Evolutionary conservation across 2,797 vertebrate genomes (phyloP).

Genomic region (Spinibarbus caldwelli): DNA sequence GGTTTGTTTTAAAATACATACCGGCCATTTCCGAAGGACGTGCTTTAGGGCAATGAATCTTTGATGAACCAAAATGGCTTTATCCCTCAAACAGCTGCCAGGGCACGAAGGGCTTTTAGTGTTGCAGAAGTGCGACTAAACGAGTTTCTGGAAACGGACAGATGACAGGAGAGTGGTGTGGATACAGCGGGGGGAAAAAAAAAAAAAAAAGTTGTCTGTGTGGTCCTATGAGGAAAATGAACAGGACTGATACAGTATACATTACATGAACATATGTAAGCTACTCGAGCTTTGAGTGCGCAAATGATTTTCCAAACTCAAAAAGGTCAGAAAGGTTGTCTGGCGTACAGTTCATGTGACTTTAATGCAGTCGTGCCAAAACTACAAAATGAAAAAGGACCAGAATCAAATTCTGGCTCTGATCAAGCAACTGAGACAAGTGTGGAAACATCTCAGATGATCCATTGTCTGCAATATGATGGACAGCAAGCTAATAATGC

Average conservation of each 20-base stretch:
- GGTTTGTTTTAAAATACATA: constrained; percentile 52
- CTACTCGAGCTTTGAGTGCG: background rate
- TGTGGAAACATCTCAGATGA: constrained; percentile 1
- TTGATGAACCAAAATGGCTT: constrained; percentile 77
- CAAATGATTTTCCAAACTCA: background rate
- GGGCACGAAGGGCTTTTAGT: constrained; percentile 65
- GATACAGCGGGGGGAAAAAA: no score
- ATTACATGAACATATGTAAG: background rate
- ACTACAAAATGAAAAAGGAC: background rate
- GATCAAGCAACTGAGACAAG: background rate
- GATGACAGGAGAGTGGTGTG: background rate
- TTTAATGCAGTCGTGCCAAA: background rate
- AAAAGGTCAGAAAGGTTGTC: constrained; percentile 8
- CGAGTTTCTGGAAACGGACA: constrained; percentile 5
- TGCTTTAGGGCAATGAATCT: constrained; percentile 74
- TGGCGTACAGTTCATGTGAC: background rate
- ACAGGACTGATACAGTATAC: background rate
- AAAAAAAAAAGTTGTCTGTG: background rate
- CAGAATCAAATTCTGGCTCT: no score
- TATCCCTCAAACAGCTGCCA: constrained; percentile 67
- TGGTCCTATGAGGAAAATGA: background rate
- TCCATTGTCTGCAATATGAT: constrained; percentile 18
- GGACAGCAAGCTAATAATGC: constrained; percentile 31
- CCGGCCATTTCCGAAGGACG: constrained; percentile 46
- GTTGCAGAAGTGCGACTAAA: constrained; percentile 56